These are phyloP conservation scores for Sturnira hondurensis DNA, from an alignment of 2,113 vertebrate species.

Conservation along the genomic window DNA sequence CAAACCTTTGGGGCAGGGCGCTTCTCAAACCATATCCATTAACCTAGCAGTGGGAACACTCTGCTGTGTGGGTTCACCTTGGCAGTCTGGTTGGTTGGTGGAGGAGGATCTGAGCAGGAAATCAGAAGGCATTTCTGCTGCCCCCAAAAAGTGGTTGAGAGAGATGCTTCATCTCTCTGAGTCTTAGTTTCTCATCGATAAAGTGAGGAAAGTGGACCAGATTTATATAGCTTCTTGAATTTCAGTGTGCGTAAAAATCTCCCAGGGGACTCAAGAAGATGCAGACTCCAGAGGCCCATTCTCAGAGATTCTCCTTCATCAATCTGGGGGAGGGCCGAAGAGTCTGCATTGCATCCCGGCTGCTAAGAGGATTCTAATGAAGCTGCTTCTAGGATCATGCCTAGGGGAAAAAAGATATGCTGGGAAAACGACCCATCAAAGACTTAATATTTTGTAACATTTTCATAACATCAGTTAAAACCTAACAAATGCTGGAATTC, in stretches of 20 bases:
- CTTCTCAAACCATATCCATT: neutral
- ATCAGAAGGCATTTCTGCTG: neutral
- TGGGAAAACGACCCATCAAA: neutral
- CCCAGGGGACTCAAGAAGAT: neutral
- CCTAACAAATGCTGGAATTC: neutral
- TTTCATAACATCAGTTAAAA: neutral
- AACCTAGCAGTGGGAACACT: neutral
- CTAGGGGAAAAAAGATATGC: neutral
- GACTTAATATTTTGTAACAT: neutral
- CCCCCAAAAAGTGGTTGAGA: neutral
- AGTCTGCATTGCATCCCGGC: neutral
- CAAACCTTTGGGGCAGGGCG: neutral
- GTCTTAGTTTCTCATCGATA: neutral
- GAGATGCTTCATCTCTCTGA: neutral
- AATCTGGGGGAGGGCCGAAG: neutral
- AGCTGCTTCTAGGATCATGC: neutral
- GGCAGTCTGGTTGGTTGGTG: neutral
- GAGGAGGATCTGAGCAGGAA: neutral
- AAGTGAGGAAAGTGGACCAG: constrained; percentile 20
- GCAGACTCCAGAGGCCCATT: neutral
- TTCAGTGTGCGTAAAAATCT: neutral
- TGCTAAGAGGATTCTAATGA: neutral
- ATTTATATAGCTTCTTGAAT: neutral
- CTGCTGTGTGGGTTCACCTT: neutral
- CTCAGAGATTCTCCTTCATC: neutral